Conservation (phyloP, 2,888 invertebrate genomes). For the Caenorhabditis auriculariae region DNA sequence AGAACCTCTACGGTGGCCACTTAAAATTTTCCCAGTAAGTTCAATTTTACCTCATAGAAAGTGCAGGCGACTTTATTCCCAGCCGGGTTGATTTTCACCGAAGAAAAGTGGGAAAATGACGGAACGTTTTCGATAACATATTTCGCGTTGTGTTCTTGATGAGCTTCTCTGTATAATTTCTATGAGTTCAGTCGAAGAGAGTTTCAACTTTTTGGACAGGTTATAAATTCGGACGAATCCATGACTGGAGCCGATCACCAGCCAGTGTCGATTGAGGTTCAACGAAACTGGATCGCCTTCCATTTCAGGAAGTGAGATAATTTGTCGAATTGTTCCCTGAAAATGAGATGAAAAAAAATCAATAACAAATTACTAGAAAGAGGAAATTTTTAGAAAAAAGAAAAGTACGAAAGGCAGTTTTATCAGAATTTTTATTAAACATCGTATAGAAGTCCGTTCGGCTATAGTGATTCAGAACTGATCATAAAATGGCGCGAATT, state of each 20-base stretch:
- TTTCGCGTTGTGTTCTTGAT: slow-evolving; percentile 72
- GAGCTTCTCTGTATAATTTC: slow-evolving; percentile 73
- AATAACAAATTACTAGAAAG: neutral
- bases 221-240: slow-evolving; percentile 88
- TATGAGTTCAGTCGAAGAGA: neutral
- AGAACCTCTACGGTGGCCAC: too few species aligned
- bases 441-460: too few species aligned
- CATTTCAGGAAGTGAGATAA: slow-evolving; percentile 62
- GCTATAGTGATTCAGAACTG: too few species aligned
- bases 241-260: slow-evolving; percentile 83
- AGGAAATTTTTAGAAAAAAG: too few species aligned
- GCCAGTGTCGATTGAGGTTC: slow-evolving; percentile 78
- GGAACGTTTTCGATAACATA: slow-evolving; percentile 40
- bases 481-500: too few species aligned
- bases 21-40: too few species aligned
- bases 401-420: too few species aligned
- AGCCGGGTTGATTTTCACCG: slow-evolving; percentile 41
- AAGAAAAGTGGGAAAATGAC: slow-evolving; percentile 41
- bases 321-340: slow-evolving; percentile 55
- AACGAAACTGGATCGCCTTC: slow-evolving; percentile 87
- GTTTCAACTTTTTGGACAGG: slow-evolving; percentile 74
- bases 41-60: slow-evolving; percentile 74
- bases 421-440: too few species aligned
- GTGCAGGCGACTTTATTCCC: slow-evolving; percentile 52
- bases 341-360: too few species aligned